phyloP scores from a whole-genome alignment of 2,113 vertebrate species.

The Dicerorhinus sumatrensis region DNA sequence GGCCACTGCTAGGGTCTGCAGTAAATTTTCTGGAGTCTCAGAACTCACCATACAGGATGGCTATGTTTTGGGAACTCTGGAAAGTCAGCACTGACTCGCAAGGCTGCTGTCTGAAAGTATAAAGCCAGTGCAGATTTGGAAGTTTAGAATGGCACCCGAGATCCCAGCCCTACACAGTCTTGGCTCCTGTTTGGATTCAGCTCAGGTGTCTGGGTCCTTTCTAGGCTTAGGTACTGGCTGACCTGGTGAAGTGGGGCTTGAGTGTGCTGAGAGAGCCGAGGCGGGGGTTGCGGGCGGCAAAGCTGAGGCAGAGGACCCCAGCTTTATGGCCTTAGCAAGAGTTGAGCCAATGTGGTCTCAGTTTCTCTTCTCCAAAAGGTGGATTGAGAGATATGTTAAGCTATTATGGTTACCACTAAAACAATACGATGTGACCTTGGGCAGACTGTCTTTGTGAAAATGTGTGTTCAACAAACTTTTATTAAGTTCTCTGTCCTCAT shows the following conservation, averaged over 20 bases:
- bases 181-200: background rate
- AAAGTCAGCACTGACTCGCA: background rate
- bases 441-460: background rate
- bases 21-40: background rate
- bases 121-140: background rate
- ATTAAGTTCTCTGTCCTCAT: background rate
- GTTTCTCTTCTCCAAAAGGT: slow-evolving; percentile 17
- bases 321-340: background rate
- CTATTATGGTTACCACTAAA: background rate
- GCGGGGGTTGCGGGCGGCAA: background rate
- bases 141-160: background rate
- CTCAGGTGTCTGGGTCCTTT: background rate
- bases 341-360: background rate
- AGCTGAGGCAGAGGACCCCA: background rate
- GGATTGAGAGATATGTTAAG: background rate
- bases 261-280: background rate
- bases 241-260: background rate
- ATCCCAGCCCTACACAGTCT: background rate
- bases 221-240: background rate
- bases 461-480: background rate
- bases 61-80: background rate
- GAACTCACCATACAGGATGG: background rate
- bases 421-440: background rate
- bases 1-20: background rate
- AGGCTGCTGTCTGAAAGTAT: background rate